phyloP scores from a whole-genome alignment of 2,888 invertebrate species.

The Blastobasis lacticolella region DNA sequence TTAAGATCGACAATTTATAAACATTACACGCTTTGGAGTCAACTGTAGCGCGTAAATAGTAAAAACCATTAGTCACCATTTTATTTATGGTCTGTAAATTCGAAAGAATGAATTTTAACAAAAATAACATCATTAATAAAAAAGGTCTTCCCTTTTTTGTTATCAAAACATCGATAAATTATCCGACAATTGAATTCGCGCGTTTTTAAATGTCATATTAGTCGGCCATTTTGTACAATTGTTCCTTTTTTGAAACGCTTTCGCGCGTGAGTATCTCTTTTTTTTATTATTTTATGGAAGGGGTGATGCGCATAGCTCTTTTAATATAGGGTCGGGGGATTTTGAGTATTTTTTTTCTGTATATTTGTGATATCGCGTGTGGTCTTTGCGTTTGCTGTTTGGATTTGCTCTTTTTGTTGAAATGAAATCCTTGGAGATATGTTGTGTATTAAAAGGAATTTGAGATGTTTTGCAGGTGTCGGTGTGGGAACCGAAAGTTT shows the following conservation, averaged over 20 bases:
- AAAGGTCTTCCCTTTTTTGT: constrained; percentile 32
- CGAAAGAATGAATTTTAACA: constrained; percentile 35
- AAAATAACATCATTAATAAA: constrained; percentile 57
- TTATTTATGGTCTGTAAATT: constrained; percentile 51
- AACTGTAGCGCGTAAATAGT: constrained; percentile 53
- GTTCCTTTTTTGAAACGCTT: constrained; percentile 50
- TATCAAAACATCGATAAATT: constrained; percentile 67
- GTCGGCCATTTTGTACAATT: constrained; percentile 56
- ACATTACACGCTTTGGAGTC: constrained; percentile 43
- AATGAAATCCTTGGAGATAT: constrained; percentile 22
- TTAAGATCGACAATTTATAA: constrained; percentile 39
- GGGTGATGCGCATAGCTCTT: constrained; percentile 40
- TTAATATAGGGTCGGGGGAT: constrained; percentile 21
- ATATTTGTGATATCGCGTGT: constrained; percentile 34
- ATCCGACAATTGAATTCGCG: constrained; percentile 63
- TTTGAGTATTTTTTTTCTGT: constrained; percentile 19
- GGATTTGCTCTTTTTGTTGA: constrained; percentile 26
- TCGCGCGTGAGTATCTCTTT: constrained; percentile 49
- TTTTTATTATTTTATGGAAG: constrained; percentile 36
- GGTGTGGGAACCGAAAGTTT: constrained; percentile 26
- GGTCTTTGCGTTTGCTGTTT: constrained; percentile 38
- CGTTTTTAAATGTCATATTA: constrained; percentile 70
- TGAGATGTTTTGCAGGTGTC: constrained; percentile 21
- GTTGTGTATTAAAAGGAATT: constrained; percentile 2
- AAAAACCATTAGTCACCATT: constrained; percentile 23